Conservation (phyloP, 2,888 invertebrate genomes). For the Apamea epomidion region DNA sequence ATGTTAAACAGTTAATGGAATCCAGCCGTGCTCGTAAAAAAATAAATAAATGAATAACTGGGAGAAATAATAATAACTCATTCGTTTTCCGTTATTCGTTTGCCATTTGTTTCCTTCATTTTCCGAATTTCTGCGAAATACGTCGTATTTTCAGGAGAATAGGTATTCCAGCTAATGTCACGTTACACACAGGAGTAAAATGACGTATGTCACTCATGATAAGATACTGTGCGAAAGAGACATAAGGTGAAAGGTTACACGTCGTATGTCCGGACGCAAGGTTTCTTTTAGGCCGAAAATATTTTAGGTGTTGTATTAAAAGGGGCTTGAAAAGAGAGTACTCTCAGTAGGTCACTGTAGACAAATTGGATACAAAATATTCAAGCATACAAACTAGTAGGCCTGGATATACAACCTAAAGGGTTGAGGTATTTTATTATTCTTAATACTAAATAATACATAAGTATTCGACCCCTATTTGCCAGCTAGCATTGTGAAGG, state of each 20-base stretch:
- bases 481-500: neutral
- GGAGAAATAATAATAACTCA: neutral
- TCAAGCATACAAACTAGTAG: neutral
- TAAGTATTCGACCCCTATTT: neutral
- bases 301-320: conserved; percentile 8
- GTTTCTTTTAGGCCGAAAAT: neutral
- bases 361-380: neutral
- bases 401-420: too few relatives aligned
- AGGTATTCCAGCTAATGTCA: neutral
- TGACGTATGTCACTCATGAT: neutral
- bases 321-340: conserved; percentile 4
- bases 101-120: neutral
- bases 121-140: neutral
- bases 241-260: conserved; percentile 14
- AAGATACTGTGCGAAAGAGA: neutral
- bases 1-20: neutral
- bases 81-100: neutral
- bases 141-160: neutral
- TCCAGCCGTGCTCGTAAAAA: neutral
- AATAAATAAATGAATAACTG: neutral
- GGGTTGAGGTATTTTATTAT: neutral
- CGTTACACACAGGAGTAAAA: conserved; percentile 3
- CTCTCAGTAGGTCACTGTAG: too few relatives aligned
- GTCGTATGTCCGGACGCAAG: neutral
- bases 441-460: neutral